phyloP scores from a whole-genome alignment of 2,888 invertebrate genomes.

The Microctonus hyperodae region DNA sequence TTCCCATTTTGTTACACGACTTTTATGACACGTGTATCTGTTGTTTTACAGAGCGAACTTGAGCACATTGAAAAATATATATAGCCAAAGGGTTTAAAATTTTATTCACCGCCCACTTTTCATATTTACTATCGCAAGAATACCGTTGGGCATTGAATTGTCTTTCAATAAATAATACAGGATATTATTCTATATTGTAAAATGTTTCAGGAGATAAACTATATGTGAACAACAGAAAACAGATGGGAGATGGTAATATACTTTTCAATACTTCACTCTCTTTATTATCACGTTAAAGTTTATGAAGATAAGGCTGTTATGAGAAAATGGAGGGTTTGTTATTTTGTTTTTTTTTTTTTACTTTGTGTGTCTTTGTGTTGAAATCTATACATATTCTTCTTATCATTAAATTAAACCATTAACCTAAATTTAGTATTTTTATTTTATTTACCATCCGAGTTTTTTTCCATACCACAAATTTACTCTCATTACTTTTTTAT shows the following conservation, averaged over 20 bases:
- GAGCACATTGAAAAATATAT: background rate
- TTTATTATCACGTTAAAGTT: background rate
- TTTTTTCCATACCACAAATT: too few relatives aligned
- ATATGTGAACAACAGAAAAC: background rate
- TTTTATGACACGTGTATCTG: background rate
- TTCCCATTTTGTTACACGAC: background rate
- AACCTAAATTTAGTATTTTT: too few relatives aligned
- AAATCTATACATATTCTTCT: too few relatives aligned
- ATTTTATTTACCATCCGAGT: background rate
- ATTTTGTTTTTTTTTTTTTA: background rate
- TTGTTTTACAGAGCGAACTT: background rate
- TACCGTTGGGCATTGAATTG: conserved; percentile 17
- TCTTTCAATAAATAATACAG: conserved; percentile 5
- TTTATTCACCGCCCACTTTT: background rate
- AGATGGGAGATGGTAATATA: background rate
- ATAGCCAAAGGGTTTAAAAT: background rate
- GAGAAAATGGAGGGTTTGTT: background rate
- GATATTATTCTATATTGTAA: background rate
- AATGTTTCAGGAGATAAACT: background rate
- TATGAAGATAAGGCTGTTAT: background rate
- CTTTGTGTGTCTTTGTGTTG: too few relatives aligned
- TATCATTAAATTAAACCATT: too few relatives aligned
- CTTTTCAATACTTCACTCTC: background rate
- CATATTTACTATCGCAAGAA: background rate
- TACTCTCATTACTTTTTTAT: too few relatives aligned